These are phyloP conservation scores for Triops longicaudatus DNA, from an alignment of 1,140 invertebrate genomes.

Conservation along the genomic window DNA sequence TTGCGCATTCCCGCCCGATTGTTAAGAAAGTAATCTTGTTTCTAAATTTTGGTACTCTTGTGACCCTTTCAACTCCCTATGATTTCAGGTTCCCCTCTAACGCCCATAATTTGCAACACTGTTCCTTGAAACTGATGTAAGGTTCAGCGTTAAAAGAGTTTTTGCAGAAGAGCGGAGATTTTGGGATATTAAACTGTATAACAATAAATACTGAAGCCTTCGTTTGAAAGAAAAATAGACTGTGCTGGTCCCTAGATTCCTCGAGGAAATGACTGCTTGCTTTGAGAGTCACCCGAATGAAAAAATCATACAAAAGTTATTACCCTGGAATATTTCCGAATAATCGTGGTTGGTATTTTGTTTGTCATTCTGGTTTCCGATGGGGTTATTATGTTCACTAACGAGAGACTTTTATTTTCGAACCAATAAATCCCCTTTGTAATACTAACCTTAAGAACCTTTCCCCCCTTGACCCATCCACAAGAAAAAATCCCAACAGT, in stretches of 20 bases:
- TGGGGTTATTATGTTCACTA: not conserved
- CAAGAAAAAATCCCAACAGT: not conserved
- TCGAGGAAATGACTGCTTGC: no score
- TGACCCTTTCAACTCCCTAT: not conserved
- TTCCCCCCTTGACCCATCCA: not conserved
- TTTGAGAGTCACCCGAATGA: no score
- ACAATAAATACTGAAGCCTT: constrained; percentile 12
- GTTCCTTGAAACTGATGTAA: not conserved
- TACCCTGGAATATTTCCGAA: not conserved
- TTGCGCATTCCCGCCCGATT: not conserved
- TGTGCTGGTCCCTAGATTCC: not conserved
- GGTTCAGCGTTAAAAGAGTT: not conserved
- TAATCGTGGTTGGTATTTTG: not conserved
- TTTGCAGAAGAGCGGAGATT: not conserved
- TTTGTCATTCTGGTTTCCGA: not conserved
- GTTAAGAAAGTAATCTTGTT: not conserved
- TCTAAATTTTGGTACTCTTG: not conserved
- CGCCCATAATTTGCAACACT: not conserved
- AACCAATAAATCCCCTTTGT: not conserved
- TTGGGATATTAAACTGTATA: not conserved
- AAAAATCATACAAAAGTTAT: no score
- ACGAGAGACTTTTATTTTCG: not conserved
- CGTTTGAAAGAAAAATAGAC: not conserved
- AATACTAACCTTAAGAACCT: not conserved
- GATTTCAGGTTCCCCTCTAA: not conserved